Percentiles rank a stretch among this genome's conserved stretches.
These are phyloP conservation scores for Lithosia quadra DNA, from an alignment of 2,888 invertebrate genomes.

Conservation along the genomic window DNA sequence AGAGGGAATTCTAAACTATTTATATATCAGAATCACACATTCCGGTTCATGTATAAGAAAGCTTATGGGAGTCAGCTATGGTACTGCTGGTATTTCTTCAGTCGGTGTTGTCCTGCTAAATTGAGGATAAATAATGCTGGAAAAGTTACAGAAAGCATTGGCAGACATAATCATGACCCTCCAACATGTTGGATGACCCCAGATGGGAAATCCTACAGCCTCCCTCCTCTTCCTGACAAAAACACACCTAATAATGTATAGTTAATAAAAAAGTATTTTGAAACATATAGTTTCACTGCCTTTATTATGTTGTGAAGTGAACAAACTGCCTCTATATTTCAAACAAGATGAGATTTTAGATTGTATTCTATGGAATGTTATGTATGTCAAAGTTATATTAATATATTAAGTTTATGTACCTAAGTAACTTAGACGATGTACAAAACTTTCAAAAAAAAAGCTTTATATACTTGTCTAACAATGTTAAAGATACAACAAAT, in stretches of 20 bases:
- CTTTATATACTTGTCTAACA: neutral
- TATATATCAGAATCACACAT: constrained; percentile 84
- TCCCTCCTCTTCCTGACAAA: constrained; percentile 76
- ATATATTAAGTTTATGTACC: constrained; percentile 28
- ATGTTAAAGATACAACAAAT: neutral
- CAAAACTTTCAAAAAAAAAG: constrained; percentile 22
- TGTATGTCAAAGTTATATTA: constrained; percentile 33
- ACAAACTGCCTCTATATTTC: constrained; percentile 60
- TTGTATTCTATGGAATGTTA: constrained; percentile 51
- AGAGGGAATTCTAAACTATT: constrained; percentile 83
- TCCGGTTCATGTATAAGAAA: constrained; percentile 84
- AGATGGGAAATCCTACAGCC: constrained; percentile 80
- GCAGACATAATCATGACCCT: constrained; percentile 81
- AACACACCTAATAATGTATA: constrained; percentile 55
- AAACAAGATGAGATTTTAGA: constrained; percentile 61
- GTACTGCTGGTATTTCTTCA: constrained; percentile 86
- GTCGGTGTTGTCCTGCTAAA: constrained; percentile 82
- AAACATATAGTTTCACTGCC: constrained; percentile 49
- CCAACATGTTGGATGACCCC: constrained; percentile 85
- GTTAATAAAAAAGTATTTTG: constrained; percentile 59
- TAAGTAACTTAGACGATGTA: constrained; percentile 39
- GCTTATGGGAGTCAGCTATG: constrained; percentile 84
- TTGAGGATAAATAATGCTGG: constrained; percentile 80
- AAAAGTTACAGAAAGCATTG: constrained; percentile 81
- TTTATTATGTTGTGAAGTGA: constrained; percentile 53